Percentiles rank a stretch among this genome's conserved stretches.
Evolutionary conservation across 2,888 invertebrate genomes (phyloP).

Genomic region (Acleris laterana): DNA sequence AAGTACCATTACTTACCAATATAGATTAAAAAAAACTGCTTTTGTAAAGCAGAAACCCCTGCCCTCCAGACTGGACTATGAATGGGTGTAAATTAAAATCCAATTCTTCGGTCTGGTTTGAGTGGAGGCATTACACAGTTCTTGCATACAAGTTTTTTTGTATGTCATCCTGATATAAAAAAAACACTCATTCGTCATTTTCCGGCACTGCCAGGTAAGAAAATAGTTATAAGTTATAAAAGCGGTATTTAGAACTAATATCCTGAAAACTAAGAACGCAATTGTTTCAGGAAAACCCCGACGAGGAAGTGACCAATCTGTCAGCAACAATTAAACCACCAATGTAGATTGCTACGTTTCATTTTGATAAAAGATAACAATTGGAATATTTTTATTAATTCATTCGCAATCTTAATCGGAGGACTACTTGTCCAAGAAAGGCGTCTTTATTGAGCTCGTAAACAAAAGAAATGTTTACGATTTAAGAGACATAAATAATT

Average conservation of each 20-base stretch:
- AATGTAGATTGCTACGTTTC: slow-evolving; percentile 58
- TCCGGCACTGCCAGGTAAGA: no score
- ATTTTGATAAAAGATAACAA: slow-evolving; percentile 64
- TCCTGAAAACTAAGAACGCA: not conserved
- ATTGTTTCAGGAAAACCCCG: slow-evolving; percentile 15
- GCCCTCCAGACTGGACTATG: no score
- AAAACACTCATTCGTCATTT: no score
- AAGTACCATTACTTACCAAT: no score
- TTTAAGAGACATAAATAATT: slow-evolving; percentile 13
- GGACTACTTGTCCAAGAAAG: slow-evolving; percentile 32
- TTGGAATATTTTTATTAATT: slow-evolving; percentile 61
- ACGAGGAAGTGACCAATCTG: slow-evolving; percentile 45
- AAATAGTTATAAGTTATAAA: no score
- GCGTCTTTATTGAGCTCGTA: slow-evolving; percentile 12
- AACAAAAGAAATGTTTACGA: slow-evolving; percentile 18
- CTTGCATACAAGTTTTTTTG: no score
- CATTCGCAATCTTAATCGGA: slow-evolving; percentile 72
- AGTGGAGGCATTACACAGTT: no score
- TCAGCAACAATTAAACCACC: slow-evolving; percentile 58
- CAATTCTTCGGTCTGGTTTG: no score
- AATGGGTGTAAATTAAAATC: no score
- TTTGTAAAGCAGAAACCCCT: no score
- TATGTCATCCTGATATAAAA: no score
- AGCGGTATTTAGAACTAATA: not conserved
- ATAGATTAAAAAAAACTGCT: no score